Evolutionary conservation across 2,888 invertebrate genomes (phyloP).

Genomic region (Tineola bisselliella): DNA sequence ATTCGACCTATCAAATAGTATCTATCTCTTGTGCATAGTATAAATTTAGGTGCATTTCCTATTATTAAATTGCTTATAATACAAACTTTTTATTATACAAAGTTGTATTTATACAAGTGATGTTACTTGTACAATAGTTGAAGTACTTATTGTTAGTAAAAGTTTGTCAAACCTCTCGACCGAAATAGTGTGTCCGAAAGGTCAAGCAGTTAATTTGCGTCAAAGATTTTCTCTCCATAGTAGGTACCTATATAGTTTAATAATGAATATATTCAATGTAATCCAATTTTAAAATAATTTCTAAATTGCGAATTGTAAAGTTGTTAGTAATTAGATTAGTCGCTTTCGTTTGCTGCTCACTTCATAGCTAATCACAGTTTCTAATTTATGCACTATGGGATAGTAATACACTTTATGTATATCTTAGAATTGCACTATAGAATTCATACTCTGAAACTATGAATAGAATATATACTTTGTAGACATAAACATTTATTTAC

Average conservation of each 20-base stretch:
- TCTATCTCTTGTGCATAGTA: too few relatives aligned
- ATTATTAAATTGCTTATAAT: too few relatives aligned
- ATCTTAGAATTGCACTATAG: not conserved
- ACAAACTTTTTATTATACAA: too few relatives aligned
- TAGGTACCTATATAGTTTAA: too few relatives aligned
- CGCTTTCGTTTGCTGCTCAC: not conserved
- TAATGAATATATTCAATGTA: too few relatives aligned
- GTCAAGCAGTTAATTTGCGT: not conserved
- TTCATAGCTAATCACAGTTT: not conserved
- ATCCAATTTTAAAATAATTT: too few relatives aligned
- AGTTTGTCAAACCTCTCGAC: not conserved
- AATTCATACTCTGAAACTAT: not conserved
- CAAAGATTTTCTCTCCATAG: not conserved
- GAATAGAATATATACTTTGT: constrained; percentile 15
- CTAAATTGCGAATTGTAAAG: not conserved
- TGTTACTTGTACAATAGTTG: too few relatives aligned
- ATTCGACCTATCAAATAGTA: too few relatives aligned
- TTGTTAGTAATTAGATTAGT: not conserved
- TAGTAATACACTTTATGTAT: not conserved
- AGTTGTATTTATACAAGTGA: too few relatives aligned
- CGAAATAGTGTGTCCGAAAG: not conserved
- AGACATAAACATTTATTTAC: constrained; percentile 24
- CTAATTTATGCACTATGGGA: not conserved
- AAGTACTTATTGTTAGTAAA: not conserved
- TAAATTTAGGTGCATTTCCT: too few relatives aligned